Conservation (phyloP, 2,888 invertebrate genomes). For the Trissolcus brochymenae region DNA sequence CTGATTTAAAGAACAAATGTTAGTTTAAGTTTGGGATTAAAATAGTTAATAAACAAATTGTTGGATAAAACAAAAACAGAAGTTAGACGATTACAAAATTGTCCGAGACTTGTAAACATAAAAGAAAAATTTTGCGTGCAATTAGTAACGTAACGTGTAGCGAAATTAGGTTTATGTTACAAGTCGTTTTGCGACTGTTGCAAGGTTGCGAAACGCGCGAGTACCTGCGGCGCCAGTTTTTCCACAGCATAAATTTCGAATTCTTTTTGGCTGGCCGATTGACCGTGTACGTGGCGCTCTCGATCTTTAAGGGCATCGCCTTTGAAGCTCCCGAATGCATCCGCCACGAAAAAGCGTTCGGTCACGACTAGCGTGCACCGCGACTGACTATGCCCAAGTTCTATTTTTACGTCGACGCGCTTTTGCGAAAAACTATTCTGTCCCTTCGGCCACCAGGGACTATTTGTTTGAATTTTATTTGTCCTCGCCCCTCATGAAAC, state of each 20-base stretch:
- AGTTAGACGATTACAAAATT: background rate
- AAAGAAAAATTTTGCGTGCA: constrained; percentile 26
- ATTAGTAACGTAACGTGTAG: constrained; percentile 28
- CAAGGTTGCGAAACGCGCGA: constrained; percentile 31
- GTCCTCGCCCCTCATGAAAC: no score
- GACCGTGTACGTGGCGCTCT: constrained; percentile 73
- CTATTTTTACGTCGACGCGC: constrained; percentile 51
- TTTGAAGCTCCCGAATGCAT: constrained; percentile 30
- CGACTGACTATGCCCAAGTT: constrained; percentile 27
- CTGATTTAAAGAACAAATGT: background rate
- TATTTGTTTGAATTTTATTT: background rate
- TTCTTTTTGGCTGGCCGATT: constrained; percentile 66
- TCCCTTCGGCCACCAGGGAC: constrained; percentile 20
- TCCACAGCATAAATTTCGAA: constrained; percentile 73
- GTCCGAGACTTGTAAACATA: constrained; percentile 5
- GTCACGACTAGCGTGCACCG: constrained; percentile 33
- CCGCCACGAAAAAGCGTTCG: constrained; percentile 45
- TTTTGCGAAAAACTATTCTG: constrained; percentile 18
- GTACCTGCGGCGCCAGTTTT: constrained; percentile 74
- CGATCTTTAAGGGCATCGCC: constrained; percentile 72
- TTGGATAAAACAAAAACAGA: background rate
- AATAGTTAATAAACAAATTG: background rate
- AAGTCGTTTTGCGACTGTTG: constrained; percentile 16
- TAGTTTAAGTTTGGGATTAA: background rate
- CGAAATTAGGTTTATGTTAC: constrained; percentile 36